Base-by-base conservation (phyloP, 2,113 vertebrate genomes). In the Octodon degus region DNA sequence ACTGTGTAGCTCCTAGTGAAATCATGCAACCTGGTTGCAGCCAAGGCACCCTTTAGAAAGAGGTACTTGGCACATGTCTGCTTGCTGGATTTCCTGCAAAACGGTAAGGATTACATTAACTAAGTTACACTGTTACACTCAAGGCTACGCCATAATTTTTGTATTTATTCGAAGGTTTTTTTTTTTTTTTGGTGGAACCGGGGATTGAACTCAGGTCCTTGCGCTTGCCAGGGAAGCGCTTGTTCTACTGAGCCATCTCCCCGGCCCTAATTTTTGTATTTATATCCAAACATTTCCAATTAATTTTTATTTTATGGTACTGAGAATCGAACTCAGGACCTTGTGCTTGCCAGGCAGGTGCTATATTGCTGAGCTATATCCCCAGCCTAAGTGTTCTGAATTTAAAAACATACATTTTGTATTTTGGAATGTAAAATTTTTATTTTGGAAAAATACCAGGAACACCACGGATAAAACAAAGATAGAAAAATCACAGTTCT, bases 391-490 rank as follows among this genome's bases (percentile, higher is more conserved):
- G 43, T 85, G 82, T 13, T 76, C 70, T 81, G 30, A 76, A 93
- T 86, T 58, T 90, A 77, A 89, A 30, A 89, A 96, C 50, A 87
- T 14, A 60, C 83, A 37, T 91, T 82, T 34, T 86, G 58, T 40
- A 91, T 93, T 92, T 86, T 96, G 86, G 40, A 63, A 37, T 67
- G 0, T 83, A 80, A 81, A 68, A 70, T 37, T 96, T 93, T 93
- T 86, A 70, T 55, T 86, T 83, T 86, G 62, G 91, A 76, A 88
- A 80, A 90, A 90, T 60, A 65, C 20, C 16, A 93, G 93, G 50
- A 96, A 89, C 17, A 80, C 70, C 86, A 65, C 9, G 7, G n/a
- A 67, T 12, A 12, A 68, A 68, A 80, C 37, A 9, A 53, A 89
- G 91, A 34, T 60, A 83, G 63, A 65, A 92, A 85, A 76, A 60